phyloP scores from a whole-genome alignment of 2,113 vertebrate species.

The Alexandromys fortis region DNA sequence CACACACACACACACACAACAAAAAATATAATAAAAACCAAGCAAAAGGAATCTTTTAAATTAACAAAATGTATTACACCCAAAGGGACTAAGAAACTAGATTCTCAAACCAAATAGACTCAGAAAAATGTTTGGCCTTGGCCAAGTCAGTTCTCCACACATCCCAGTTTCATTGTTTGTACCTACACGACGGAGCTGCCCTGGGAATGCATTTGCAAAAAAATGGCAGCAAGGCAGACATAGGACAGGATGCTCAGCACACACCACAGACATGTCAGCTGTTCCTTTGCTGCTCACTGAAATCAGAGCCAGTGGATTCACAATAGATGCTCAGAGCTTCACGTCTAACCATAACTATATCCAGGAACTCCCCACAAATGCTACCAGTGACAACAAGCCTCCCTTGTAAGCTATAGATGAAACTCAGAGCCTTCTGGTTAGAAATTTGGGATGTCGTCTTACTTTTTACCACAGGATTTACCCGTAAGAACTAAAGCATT shows the following conservation, averaged over 20 bases:
- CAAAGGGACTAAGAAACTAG: slow-evolving; percentile 5
- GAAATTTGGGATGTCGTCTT: background rate
- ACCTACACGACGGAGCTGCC: background rate
- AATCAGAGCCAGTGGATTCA: background rate
- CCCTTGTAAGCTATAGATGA: background rate
- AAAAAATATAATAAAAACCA: background rate
- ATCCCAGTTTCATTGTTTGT: background rate
- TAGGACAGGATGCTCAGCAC: background rate
- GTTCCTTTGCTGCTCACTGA: background rate
- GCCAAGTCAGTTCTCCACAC: slow-evolving; percentile 10
- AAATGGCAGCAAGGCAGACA: background rate
- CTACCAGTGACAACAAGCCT: background rate
- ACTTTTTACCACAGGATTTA: slow-evolving; percentile 29
- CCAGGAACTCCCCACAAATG: background rate
- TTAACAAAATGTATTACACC: background rate
- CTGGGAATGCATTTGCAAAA: background rate
- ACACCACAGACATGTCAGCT: background rate
- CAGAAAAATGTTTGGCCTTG: background rate
- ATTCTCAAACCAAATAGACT: background rate
- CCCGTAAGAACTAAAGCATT: slow-evolving; percentile 50
- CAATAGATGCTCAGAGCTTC: background rate
- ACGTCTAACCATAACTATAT: background rate
- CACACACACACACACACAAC: no score
- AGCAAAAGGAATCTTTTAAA: background rate
- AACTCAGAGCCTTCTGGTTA: background rate